Evolutionary conservation across 2,888 invertebrate genomes (phyloP), one percentile per base, ranked within the genome.

Genomic region (Drosophila hamatofila): DNA sequence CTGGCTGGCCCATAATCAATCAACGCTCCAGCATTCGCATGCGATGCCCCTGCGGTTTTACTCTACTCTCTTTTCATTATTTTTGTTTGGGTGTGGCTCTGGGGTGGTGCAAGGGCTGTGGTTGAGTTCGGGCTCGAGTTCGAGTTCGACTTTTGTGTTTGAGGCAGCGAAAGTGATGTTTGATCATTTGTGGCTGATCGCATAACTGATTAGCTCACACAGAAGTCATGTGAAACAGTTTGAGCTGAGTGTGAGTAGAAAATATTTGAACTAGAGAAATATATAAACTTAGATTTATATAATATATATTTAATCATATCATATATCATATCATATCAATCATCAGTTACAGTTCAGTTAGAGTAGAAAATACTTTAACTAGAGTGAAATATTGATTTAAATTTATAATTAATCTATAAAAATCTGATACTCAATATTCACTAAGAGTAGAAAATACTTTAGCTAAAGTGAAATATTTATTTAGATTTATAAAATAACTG

Each of bases 1-100:
- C 48, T 68, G 63, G 37, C 82, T 68, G 69, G 69, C 55, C 64
- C 67, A 70, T 88, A 84, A 84, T 84, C 88, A 88, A 84, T 84
- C 84, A 85, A 72, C 65, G 27, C 46, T 51, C 62, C 72, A 30
- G 62, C 72, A 62, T 65, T 71, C 59, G 62, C 59, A 51, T 67
- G 59, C 42, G 42, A 37, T 57, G 37, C 58, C 64, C 58, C 71
- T 58, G 52, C 27, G 57, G 62, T 42, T 48, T 21, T n/a, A 23
- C 44, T n/a, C 37, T 25, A 25, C 39, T 39, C 33, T 35, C 30
- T 42, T 21, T 23, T 62, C 7, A 4, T 35, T 30, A 3, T 37
- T 16, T 37, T 37, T 5, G 3, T n/a, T 37, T 57, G 74, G 74
- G 74, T 58, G 74, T 78, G 64, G 44, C 73, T 60, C 75, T 60